Evolutionary conservation across 1,140 invertebrate genomes (phyloP).

Genomic region (Parasteatoda tepidariorum): DNA sequence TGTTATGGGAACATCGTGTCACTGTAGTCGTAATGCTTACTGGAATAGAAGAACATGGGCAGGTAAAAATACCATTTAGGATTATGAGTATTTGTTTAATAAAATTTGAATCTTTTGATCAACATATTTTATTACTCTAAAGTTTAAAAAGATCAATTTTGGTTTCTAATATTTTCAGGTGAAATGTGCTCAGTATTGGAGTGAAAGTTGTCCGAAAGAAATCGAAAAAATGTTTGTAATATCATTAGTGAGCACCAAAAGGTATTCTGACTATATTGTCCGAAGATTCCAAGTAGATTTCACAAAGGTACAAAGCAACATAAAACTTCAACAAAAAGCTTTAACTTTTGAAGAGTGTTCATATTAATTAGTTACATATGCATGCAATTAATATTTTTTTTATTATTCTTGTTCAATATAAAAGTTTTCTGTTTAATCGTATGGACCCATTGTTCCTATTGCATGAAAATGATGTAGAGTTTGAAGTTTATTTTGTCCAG

Average conservation of each 20-base stretch:
- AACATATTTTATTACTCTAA: neutral
- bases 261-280: constrained; percentile 65
- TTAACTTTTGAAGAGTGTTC: too few relatives aligned
- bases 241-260: constrained; percentile 54
- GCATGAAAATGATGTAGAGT: too few relatives aligned
- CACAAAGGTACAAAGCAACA: constrained; percentile 50
- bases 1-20: constrained; percentile 93
- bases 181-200: constrained; percentile 95
- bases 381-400: too few relatives aligned
- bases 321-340: too few relatives aligned
- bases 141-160: neutral
- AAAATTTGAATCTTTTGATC: neutral
- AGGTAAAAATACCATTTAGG: constrained; percentile 61
- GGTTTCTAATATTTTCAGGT: constrained; percentile 60
- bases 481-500: too few relatives aligned
- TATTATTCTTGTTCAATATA: too few relatives aligned
- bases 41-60: constrained; percentile 91
- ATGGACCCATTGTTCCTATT: too few relatives aligned
- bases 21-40: constrained; percentile 94
- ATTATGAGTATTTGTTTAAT: neutral
- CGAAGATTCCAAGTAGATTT: constrained; percentile 60
- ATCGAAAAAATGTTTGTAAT: constrained; percentile 62
- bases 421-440: too few relatives aligned
- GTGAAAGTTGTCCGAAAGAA: constrained; percentile 73
- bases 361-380: too few relatives aligned